phyloP scores from a whole-genome alignment of 2,797 vertebrate genomes.

The Sebastes wilsoni region DNA sequence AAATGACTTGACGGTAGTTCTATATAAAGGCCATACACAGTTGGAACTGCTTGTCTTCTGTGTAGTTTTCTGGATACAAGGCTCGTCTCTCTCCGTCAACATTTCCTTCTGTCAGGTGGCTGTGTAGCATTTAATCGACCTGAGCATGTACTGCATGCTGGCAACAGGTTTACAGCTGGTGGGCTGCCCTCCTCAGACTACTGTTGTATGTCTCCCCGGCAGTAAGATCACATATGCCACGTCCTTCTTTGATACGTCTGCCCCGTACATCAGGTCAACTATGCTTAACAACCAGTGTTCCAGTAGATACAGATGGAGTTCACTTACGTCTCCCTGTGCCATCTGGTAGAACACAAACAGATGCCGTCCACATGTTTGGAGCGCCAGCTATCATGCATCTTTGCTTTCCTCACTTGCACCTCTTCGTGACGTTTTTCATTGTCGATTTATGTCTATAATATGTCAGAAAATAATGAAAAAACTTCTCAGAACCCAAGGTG shows the following conservation, averaged over 20 bases:
- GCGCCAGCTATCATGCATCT: neutral
- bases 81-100: neutral
- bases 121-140: neutral
- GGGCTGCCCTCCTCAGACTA: neutral
- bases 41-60: neutral
- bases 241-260: slow-evolving; percentile 1
- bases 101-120: neutral
- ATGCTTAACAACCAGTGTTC: slow-evolving; percentile 23
- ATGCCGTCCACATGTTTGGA: slow-evolving; percentile 54
- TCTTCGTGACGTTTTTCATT: neutral
- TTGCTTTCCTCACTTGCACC: neutral
- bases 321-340: slow-evolving; percentile 19
- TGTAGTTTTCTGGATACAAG: neutral
- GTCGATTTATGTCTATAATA: neutral
- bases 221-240: neutral
- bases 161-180: slow-evolving; percentile 26
- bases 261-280: slow-evolving; percentile 27
- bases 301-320: slow-evolving; percentile 39
- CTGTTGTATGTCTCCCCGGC: neutral
- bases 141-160: neutral
- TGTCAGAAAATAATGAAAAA: neutral
- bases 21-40: neutral
- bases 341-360: slow-evolving; percentile 50
- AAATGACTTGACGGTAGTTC: slow-evolving; percentile 8
- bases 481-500: neutral